Evolutionary conservation across 1,140 invertebrate genomes (phyloP).

Genomic region (Zaprionus gabonicus): DNA sequence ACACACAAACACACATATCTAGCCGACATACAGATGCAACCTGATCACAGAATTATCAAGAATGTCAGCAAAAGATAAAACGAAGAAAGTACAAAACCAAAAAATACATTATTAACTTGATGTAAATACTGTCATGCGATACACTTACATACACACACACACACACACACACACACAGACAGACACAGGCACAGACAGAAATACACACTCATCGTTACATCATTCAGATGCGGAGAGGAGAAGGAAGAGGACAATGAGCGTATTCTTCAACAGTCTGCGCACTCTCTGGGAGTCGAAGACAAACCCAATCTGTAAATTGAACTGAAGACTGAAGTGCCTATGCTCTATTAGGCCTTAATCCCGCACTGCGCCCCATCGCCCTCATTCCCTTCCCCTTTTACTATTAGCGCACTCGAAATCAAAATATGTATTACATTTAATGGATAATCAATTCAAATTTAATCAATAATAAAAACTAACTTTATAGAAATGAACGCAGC

Average conservation of each 20-base stretch:
- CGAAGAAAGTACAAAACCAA: slow-evolving; percentile 5
- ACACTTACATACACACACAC: too few relatives aligned
- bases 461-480: slow-evolving; percentile 3
- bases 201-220: not conserved
- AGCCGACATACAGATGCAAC: slow-evolving; percentile 1
- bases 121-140: slow-evolving; percentile 19
- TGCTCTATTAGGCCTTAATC: not conserved
- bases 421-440: slow-evolving; percentile 1
- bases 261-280: not conserved
- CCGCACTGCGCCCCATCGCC: not conserved
- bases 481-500: not conserved
- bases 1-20: not conserved
- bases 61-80: slow-evolving; percentile 3
- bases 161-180: too few relatives aligned
- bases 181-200: too few relatives aligned
- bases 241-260: not conserved
- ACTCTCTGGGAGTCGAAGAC: not conserved
- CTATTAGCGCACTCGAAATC: not conserved
- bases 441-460: slow-evolving; percentile 9
- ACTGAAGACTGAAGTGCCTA: not conserved
- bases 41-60: slow-evolving; percentile 5
- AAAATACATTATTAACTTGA: slow-evolving; percentile 6
- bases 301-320: not conserved
- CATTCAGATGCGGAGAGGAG: not conserved
- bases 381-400: too few relatives aligned